Conservation (phyloP, 2,888 invertebrate species). For the Zaprionus obscuricornis region DNA sequence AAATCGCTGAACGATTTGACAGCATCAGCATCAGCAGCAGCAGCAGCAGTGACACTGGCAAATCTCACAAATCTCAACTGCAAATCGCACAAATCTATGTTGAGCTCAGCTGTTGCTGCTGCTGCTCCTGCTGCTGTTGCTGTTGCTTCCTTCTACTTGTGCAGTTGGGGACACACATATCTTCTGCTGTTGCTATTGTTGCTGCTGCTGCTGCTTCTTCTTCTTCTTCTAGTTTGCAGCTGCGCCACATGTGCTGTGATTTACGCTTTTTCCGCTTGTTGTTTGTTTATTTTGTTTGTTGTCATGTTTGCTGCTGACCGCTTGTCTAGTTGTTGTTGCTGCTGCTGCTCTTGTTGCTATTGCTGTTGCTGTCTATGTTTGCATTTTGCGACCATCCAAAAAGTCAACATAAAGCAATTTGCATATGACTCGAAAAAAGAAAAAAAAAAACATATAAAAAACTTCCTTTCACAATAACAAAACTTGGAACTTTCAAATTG, state of each 20-base stretch:
- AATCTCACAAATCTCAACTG: constrained; percentile 32
- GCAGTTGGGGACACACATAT: too few species aligned
- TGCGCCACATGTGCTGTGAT: constrained; percentile 67
- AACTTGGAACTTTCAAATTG: constrained; percentile 68
- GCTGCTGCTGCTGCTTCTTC: constrained; percentile 4
- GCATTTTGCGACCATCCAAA: constrained; percentile 38
- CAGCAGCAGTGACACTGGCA: too few species aligned
- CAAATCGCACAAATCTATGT: constrained; percentile 43
- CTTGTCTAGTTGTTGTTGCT: too few species aligned
- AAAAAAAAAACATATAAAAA: too few species aligned
- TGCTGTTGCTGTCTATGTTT: constrained; percentile 39
- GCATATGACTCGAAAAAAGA: constrained; percentile 59
- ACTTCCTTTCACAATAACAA: constrained; percentile 67
- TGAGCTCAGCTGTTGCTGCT: constrained; percentile 11
- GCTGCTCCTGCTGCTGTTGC: constrained; percentile 3
- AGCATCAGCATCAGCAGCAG: constrained; percentile 30
- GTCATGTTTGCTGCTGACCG: constrained; percentile 29
- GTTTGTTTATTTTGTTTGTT: constrained; percentile 57
- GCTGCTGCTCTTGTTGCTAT: constrained; percentile 1
- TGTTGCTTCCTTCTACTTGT: background rate
- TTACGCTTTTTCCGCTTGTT: constrained; percentile 76
- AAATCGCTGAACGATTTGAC: constrained; percentile 75
- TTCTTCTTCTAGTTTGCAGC: constrained; percentile 45
- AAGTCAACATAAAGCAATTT: constrained; percentile 61
- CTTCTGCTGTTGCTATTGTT: constrained; percentile 2